Conservation (phyloP, 53 echinoderm and acorn worm species). For the Echinometra lucunter region DNA sequence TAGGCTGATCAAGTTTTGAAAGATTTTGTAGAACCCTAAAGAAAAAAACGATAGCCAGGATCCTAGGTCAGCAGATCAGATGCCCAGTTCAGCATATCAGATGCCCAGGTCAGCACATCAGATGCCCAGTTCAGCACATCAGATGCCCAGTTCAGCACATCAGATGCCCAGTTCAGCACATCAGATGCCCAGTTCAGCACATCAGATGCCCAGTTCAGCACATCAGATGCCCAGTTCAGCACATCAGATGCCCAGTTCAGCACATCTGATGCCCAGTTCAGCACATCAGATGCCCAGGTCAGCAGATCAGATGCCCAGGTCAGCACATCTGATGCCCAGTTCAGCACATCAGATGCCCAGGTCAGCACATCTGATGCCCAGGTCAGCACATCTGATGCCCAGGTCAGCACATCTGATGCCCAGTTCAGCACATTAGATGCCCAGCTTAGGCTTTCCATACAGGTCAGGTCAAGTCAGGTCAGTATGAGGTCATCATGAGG, state of each 20-base stretch:
- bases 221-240: too few relatives aligned
- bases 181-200: background rate
- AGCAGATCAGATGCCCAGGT: background rate
- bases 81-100: background rate
- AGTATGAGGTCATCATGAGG: background rate
- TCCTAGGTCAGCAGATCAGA: background rate
- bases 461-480: conserved; percentile 29
- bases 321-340: background rate
- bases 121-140: background rate
- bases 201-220: too few relatives aligned
- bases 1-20: too few relatives aligned
- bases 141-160: background rate
- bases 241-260: too few relatives aligned
- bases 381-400: background rate
- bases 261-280: background rate
- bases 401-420: background rate
- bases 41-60: background rate
- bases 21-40: background rate
- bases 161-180: too few relatives aligned
- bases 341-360: background rate
- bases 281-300: background rate
- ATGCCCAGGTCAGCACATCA: background rate
- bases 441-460: background rate
- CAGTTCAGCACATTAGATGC: background rate
- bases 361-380: background rate